Conservation (phyloP, 2,797 vertebrate genomes). For the Leptatherina wallacei region DNA sequence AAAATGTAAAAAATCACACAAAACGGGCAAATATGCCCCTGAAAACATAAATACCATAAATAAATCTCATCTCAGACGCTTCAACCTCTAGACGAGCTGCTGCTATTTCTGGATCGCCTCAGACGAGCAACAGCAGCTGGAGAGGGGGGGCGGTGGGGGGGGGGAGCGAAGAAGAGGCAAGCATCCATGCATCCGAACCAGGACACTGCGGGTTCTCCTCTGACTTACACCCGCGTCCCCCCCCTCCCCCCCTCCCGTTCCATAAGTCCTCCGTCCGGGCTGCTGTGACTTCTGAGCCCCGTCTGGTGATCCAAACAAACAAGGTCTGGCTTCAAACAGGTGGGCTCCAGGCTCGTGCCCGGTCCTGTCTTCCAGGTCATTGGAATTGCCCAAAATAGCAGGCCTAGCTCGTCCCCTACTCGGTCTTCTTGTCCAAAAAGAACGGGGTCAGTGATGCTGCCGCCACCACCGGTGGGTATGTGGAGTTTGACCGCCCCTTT, state of each 20-base stretch:
- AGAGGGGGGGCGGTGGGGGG: neutral
- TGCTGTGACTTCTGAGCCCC: constrained; percentile 16
- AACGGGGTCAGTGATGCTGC: constrained; percentile 45
- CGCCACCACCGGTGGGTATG: constrained; percentile 59
- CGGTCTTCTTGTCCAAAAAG: constrained; percentile 35
- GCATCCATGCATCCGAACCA: constrained; percentile 52
- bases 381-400: constrained; percentile 45
- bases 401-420: constrained; percentile 19
- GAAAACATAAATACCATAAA: constrained; percentile 46
- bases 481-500: constrained; percentile 77
- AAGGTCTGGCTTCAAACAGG: constrained; percentile 65
- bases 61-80: constrained; percentile 48
- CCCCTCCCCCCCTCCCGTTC: neutral
- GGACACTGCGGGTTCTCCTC: constrained; percentile 35
- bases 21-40: constrained; percentile 19
- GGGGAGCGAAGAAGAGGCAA: constrained; percentile 23
- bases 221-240: constrained; percentile 16
- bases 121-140: constrained; percentile 41
- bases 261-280: constrained; percentile 28
- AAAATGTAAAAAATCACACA: constrained; percentile 11
- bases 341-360: constrained; percentile 39
- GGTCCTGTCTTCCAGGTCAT: constrained; percentile 17
- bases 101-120: constrained; percentile 63
- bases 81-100: constrained; percentile 59
- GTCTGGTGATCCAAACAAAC: constrained; percentile 22